A percentile compares a stretch with the other conserved stretches of the same genome.
These are phyloP conservation scores for Ascaphus truei DNA, from an alignment of 2,113 vertebrate genomes.

Conservation along the genomic window DNA sequence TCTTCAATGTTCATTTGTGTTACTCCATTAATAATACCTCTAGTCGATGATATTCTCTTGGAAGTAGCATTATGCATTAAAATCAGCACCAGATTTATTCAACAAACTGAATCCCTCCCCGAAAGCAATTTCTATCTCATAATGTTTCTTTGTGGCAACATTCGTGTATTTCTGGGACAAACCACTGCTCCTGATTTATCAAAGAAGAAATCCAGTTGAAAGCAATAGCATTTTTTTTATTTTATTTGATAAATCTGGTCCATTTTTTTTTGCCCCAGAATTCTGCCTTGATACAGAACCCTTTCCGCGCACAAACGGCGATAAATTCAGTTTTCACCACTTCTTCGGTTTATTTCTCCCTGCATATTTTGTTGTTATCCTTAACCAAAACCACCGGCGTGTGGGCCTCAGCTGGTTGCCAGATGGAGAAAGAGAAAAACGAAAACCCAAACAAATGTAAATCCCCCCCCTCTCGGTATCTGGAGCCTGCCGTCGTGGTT, in stretches of 20 bases:
- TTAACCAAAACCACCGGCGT: conserved; percentile 9
- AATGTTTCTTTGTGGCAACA: too few species aligned
- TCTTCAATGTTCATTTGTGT: too few species aligned
- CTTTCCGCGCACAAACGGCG: not conserved
- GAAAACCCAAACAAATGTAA: not conserved
- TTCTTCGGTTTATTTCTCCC: not conserved
- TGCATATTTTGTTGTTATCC: conserved; percentile 14
- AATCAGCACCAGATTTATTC: too few species aligned
- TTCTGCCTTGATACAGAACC: not conserved
- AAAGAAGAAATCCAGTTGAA: not conserved
- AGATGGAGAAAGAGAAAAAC: not conserved
- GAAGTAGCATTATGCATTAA: too few species aligned
- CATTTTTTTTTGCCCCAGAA: not conserved
- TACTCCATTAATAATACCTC: too few species aligned
- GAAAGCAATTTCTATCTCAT: too few species aligned
- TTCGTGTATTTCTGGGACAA: too few species aligned
- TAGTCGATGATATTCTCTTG: too few species aligned
- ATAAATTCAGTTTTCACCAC: conserved; percentile 14
- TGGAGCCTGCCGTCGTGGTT: not conserved
- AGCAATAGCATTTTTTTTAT: too few species aligned
- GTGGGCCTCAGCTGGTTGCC: rapidly evolving
- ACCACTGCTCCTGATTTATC: not conserved
- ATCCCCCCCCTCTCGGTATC: not conserved
- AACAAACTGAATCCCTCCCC: too few species aligned
- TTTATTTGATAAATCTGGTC: too few species aligned